Conservation (phyloP, 2,113 vertebrate genomes). For the Rhegmatorhina hoffmannsi region DNA sequence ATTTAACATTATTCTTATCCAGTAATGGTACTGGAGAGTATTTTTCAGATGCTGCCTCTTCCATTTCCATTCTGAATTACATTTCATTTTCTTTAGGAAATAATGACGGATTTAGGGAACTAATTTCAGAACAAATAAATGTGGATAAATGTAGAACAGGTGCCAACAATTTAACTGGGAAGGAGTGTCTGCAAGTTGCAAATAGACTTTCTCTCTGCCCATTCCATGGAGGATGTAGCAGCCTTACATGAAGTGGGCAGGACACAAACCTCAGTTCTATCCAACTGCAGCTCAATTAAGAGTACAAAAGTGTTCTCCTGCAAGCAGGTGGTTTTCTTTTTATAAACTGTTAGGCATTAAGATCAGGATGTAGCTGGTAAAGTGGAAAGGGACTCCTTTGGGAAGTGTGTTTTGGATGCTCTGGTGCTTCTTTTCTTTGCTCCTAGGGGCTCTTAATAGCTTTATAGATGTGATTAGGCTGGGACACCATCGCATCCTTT, state of each 20-base stretch:
- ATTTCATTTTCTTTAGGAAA: conserved; percentile 32
- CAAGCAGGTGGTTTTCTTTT: not conserved
- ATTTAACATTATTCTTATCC: not conserved
- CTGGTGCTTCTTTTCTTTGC: not conserved
- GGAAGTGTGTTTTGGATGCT: not conserved
- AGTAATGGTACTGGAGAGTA: not conserved
- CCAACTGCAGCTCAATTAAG: not conserved
- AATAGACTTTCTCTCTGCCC: not conserved
- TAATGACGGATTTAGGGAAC: not conserved
- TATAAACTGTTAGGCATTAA: not conserved
- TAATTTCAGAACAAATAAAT: conserved; percentile 20
- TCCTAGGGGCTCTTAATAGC: not conserved
- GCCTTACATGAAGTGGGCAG: not conserved
- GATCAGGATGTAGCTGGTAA: not conserved
- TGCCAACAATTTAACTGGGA: not conserved
- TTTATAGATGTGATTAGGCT: conserved; percentile 13
- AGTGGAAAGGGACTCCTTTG: not conserved
- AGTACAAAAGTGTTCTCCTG: not conserved
- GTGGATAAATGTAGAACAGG: not conserved
- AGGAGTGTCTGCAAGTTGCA: not conserved
- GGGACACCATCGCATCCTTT: not conserved
- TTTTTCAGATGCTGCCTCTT: conserved; percentile 7
- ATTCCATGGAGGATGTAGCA: not conserved
- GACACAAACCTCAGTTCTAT: not conserved
- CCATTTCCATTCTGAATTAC: not conserved